phyloP scores from a whole-genome alignment of 1,140 invertebrate genomes.

The Rhynchophorus ferrugineus region DNA sequence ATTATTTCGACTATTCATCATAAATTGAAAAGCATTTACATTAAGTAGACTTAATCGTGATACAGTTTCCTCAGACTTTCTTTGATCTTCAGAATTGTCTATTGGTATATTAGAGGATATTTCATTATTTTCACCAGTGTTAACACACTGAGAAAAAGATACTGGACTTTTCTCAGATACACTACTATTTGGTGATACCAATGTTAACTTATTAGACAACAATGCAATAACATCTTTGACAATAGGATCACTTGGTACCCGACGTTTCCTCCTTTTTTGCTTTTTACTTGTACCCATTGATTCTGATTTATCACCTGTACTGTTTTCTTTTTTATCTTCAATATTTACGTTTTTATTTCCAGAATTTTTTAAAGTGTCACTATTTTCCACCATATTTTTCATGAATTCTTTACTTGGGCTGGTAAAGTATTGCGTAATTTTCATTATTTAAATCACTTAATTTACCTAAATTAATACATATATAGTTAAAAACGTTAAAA shows the following conservation, averaged over 20 bases:
- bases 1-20: slow-evolving; percentile 56
- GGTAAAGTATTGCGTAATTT: slow-evolving; percentile 22
- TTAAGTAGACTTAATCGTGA: slow-evolving; percentile 9
- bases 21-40: slow-evolving; percentile 51
- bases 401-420: slow-evolving; percentile 5
- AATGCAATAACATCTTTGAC: slow-evolving; percentile 21
- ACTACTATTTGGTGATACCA: slow-evolving; percentile 21
- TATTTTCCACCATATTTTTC: not conserved
- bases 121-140: no score
- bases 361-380: not conserved
- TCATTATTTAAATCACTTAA: no score
- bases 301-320: not conserved
- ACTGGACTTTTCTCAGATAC: not conserved
- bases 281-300: slow-evolving; percentile 2
- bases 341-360: not conserved
- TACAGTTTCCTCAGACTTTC: not conserved
- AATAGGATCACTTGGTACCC: slow-evolving; percentile 23
- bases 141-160: no score
- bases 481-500: no score
- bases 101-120: not conserved
- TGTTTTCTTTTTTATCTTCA: not conserved
- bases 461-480: no score
- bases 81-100: not conserved
- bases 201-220: slow-evolving; percentile 17
- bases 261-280: slow-evolving; percentile 16